Percentiles rank a stretch among this genome's conserved stretches.
Conservation (phyloP, 2,113 vertebrate genomes). For the Chionodraco myersi region DNA sequence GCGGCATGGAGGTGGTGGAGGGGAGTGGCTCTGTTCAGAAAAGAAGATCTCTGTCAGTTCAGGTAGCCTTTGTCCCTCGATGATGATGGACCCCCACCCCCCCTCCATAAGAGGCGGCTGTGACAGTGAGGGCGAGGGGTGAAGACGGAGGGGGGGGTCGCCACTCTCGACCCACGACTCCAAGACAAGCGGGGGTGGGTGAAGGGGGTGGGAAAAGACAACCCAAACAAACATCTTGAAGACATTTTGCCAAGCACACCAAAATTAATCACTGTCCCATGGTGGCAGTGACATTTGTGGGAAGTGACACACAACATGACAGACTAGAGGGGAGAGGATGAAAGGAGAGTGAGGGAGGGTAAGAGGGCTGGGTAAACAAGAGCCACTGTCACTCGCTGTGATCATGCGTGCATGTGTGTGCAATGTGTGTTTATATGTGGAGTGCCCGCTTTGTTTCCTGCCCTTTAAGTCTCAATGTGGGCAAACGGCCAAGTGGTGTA, state of each 20-base stretch:
- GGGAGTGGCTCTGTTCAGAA: constrained; percentile 68
- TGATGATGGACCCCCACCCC: constrained; percentile 61
- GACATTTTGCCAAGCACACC: constrained; percentile 82
- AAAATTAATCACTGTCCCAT: constrained; percentile 84
- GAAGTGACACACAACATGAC: constrained; percentile 83
- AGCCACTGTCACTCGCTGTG: constrained; percentile 73
- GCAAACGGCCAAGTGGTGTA: constrained; percentile 78
- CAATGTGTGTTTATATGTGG: constrained; percentile 61
- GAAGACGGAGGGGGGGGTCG: constrained; percentile 33
- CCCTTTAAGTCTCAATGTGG: constrained; percentile 76
- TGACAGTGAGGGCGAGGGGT: constrained; percentile 55
- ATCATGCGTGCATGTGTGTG: constrained; percentile 57
- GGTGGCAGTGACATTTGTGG: constrained; percentile 83
- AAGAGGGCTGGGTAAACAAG: constrained; percentile 75
- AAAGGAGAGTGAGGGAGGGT: constrained; percentile 67
- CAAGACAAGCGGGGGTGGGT: constrained; percentile 61
- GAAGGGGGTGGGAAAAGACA: constrained; percentile 73
- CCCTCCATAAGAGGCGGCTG: constrained; percentile 32
- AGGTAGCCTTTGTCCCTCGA: constrained; percentile 80
- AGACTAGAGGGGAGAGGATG: constrained; percentile 73
- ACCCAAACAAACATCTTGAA: constrained; percentile 85
- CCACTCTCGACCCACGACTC: constrained; percentile 70
- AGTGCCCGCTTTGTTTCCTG: constrained; percentile 63
- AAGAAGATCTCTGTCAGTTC: constrained; percentile 83
- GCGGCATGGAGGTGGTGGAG: constrained; percentile 47